Conservation (phyloP, 2,888 invertebrate genomes). For the Tipula confusa region DNA sequence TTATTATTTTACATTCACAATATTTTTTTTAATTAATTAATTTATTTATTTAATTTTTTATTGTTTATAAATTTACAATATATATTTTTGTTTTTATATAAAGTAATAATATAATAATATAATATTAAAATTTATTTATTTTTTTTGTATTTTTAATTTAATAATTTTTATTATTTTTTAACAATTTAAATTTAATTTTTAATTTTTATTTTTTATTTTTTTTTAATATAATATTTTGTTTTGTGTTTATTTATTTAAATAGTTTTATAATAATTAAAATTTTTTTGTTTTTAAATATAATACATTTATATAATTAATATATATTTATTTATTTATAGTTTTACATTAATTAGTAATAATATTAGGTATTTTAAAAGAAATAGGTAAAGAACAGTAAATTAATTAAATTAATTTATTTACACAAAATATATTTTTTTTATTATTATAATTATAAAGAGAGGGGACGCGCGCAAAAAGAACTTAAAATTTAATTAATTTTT, state of each 20-base stretch:
- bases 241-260: not conserved
- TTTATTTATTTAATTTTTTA: not conserved
- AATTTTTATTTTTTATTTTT: too few relatives aligned
- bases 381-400: not conserved
- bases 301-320: not conserved
- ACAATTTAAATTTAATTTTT: not conserved
- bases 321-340: too few relatives aligned
- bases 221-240: not conserved
- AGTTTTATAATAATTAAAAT: not conserved
- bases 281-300: not conserved
- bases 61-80: too few relatives aligned
- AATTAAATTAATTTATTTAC: not conserved
- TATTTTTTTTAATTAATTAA: constrained; percentile 4
- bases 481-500: not conserved
- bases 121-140: not conserved
- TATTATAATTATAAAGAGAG: not conserved
- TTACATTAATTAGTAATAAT: not conserved
- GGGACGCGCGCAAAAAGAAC: not conserved
- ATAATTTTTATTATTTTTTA: not conserved
- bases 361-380: not conserved
- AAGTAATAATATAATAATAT: not conserved
- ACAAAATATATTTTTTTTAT: not conserved
- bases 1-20: constrained; percentile 29
- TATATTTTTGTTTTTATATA: not conserved
- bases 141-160: constrained; percentile 16